Conservation (phyloP, 2,888 invertebrate genomes). For the Desoria tigrina region DNA sequence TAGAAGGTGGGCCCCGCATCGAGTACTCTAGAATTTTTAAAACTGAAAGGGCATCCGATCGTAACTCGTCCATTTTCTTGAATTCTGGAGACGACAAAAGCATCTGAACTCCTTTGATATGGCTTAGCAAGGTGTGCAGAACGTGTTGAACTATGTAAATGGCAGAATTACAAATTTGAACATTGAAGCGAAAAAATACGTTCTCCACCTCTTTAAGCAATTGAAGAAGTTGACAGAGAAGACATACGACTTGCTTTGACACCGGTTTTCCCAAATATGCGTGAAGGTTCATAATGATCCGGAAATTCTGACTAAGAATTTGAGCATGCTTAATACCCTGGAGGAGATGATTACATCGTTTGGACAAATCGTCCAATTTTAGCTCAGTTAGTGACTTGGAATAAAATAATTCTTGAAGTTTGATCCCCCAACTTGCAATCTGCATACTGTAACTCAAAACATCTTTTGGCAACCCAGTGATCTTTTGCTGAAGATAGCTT, state of each 20-base stretch:
- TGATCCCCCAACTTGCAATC: slow-evolving; percentile 66
- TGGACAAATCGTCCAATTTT: slow-evolving; percentile 63
- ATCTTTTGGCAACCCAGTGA: slow-evolving; percentile 65
- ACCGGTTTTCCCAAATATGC: slow-evolving; percentile 73
- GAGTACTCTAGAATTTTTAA: slow-evolving; percentile 59
- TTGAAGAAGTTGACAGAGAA: slow-evolving; percentile 78
- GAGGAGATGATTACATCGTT: slow-evolving; percentile 62
- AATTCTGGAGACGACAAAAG: slow-evolving; percentile 21
- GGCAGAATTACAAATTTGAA: slow-evolving; percentile 71
- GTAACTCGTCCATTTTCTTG: slow-evolving; percentile 34
- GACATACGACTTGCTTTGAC: slow-evolving; percentile 71
- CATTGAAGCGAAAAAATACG: slow-evolving; percentile 68
- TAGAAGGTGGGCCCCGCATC: slow-evolving; percentile 66
- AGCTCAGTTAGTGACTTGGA: slow-evolving; percentile 59
- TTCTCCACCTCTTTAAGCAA: slow-evolving; percentile 75
- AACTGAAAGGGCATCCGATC: slow-evolving; percentile 40
- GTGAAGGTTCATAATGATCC: slow-evolving; percentile 69
- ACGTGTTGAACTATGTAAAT: slow-evolving; percentile 79
- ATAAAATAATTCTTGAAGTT: slow-evolving; percentile 62
- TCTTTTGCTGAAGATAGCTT: slow-evolving; percentile 60
- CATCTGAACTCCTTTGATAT: slow-evolving; percentile 48
- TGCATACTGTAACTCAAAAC: slow-evolving; percentile 61
- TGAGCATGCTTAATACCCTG: slow-evolving; percentile 72
- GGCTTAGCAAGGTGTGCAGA: slow-evolving; percentile 70
- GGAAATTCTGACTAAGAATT: slow-evolving; percentile 64